Conservation (phyloP, 2,113 vertebrate species). For the Marmota monax region DNA sequence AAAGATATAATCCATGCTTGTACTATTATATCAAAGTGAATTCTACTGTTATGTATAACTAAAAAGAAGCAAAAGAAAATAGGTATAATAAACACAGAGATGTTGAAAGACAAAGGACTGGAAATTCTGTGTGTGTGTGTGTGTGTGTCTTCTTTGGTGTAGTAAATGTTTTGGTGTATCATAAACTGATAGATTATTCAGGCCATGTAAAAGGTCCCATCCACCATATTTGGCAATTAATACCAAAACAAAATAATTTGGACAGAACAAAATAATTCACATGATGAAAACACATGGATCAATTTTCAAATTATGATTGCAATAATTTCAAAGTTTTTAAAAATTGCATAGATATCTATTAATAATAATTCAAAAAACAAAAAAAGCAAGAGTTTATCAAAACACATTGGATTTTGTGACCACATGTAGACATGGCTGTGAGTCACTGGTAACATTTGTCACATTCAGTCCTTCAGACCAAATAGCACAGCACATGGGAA, state of each 20-base stretch:
- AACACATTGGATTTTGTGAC: conserved; percentile 13
- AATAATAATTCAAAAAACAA: background rate
- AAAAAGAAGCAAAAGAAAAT: too few relatives aligned
- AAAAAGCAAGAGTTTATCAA: background rate
- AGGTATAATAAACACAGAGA: background rate
- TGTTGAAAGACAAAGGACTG: background rate
- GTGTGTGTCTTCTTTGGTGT: background rate
- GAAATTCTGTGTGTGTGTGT: background rate
- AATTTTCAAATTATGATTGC: background rate
- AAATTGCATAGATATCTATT: background rate
- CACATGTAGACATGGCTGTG: background rate
- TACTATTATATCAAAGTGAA: too few relatives aligned
- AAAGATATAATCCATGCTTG: too few relatives aligned
- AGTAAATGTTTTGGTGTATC: background rate
- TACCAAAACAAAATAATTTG: background rate
- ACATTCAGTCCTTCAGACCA: background rate
- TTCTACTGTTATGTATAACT: too few relatives aligned
- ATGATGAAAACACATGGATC: background rate
- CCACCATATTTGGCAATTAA: background rate
- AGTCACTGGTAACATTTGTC: conserved; percentile 4
- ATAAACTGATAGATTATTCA: background rate
- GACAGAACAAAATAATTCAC: background rate
- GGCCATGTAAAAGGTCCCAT: background rate
- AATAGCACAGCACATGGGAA: conserved; percentile 22
- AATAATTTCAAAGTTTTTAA: background rate